Evolutionary conservation across 2,888 invertebrate genomes (phyloP).

Genomic region (Liposcelis brunnea): DNA sequence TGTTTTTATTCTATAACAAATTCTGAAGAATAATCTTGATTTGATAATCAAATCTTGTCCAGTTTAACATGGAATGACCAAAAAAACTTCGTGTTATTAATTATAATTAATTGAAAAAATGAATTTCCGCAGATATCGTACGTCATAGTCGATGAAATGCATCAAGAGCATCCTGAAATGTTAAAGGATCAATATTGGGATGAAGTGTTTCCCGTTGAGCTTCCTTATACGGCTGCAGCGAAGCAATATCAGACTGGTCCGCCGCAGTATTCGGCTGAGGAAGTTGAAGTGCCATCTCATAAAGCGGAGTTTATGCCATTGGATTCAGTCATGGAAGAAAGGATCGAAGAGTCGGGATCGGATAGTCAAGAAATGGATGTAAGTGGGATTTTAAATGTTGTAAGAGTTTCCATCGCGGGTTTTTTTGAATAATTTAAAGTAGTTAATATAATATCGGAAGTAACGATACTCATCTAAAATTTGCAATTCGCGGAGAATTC

Average conservation of each 20-base stretch:
- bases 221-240: slow-evolving; percentile 31
- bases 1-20: too few species aligned
- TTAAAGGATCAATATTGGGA: slow-evolving; percentile 29
- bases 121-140: slow-evolving; percentile 28
- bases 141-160: slow-evolving; percentile 29
- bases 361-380: not conserved
- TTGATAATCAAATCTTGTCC: too few species aligned
- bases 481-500: too few species aligned
- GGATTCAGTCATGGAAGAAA: slow-evolving; percentile 8
- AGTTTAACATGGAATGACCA: too few species aligned
- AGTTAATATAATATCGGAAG: too few species aligned
- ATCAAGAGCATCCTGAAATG: slow-evolving; percentile 25
- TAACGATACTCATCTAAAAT: too few species aligned
- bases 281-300: slow-evolving; percentile 17
- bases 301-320: slow-evolving; percentile 17
- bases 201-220: slow-evolving; percentile 24
- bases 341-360: not conserved
- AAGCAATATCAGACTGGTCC: slow-evolving; percentile 28
- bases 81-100: too few species aligned
- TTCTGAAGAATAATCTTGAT: too few species aligned
- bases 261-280: slow-evolving; percentile 26
- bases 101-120: too few species aligned
- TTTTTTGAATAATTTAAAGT: too few species aligned
- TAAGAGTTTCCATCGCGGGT: too few species aligned
- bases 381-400: too few species aligned